Conservation (phyloP, 2,797 vertebrate species). For the Netta rufina region DNA sequence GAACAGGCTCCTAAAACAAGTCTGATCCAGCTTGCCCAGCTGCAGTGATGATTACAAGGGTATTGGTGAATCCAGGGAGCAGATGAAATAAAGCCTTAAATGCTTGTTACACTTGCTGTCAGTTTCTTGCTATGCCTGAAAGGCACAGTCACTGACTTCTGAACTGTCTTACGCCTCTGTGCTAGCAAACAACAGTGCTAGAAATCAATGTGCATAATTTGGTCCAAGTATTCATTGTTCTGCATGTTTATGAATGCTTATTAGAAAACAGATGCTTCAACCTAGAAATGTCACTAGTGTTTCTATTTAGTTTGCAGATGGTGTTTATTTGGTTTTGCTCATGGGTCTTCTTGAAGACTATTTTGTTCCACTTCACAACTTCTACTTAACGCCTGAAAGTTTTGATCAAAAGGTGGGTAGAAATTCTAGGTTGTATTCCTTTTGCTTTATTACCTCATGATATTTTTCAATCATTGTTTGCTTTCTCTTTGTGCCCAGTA, state of each 20-base stretch:
- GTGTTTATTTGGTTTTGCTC: constrained; percentile 94
- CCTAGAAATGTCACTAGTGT: neutral
- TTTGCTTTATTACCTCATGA: neutral
- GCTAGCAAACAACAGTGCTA: neutral
- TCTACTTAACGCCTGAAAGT: constrained; percentile 94
- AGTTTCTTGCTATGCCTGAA: neutral
- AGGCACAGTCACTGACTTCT: neutral
- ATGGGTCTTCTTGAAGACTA: constrained; percentile 98
- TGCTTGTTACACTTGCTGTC: neutral
- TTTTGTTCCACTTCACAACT: constrained; percentile 95
- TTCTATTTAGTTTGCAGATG: constrained; percentile 92
- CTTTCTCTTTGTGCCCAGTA: neutral
- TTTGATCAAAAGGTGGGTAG: constrained; percentile 93
- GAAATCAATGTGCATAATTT: neutral
- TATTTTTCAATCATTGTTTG: neutral
- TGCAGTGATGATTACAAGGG: neutral
- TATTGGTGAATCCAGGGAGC: neutral
- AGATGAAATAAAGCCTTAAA: neutral
- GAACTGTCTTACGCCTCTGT: neutral
- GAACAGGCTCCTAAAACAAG: neutral
- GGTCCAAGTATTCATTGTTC: neutral
- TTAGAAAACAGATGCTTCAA: neutral
- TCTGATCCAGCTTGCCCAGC: neutral
- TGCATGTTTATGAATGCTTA: neutral
- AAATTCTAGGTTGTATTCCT: neutral